A percentile compares a stretch with the other conserved stretches of the same genome.
Conservation (phyloP, 2,888 invertebrate genomes). For the Scaptomyza polygonia region DNA sequence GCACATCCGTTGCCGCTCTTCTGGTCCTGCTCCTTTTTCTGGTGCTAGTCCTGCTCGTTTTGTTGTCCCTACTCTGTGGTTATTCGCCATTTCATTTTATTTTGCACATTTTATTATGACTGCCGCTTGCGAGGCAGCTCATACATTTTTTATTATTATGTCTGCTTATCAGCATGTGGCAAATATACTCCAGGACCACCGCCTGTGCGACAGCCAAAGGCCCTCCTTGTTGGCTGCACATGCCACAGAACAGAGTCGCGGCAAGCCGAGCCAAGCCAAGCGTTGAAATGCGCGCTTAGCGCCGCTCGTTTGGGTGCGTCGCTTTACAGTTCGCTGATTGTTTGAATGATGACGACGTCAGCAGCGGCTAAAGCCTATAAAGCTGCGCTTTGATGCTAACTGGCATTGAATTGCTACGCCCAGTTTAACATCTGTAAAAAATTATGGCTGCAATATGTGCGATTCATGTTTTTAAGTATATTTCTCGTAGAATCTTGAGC, state of each 20-base stretch:
- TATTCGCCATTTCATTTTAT: constrained; percentile 75
- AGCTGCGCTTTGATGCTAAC: constrained; percentile 64
- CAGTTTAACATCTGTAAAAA: constrained; percentile 57
- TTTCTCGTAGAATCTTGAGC: not conserved
- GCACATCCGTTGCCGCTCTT: constrained; percentile 72
- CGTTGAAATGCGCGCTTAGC: constrained; percentile 77
- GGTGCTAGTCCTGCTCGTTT: constrained; percentile 12
- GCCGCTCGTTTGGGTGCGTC: constrained; percentile 71
- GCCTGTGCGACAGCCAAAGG: constrained; percentile 29
- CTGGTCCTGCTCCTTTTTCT: constrained; percentile 31
- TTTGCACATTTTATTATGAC: constrained; percentile 78
- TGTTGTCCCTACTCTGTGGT: constrained; percentile 49
- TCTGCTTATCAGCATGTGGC: constrained; percentile 78
- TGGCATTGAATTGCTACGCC: constrained; percentile 72
- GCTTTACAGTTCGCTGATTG: constrained; percentile 77
- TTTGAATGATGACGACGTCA: constrained; percentile 71
- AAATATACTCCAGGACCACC: constrained; percentile 71
- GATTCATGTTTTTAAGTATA: constrained; percentile 13
- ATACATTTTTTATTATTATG: constrained; percentile 78
- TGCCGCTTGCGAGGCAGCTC: constrained; percentile 67
- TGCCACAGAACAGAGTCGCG: constrained; percentile 13
- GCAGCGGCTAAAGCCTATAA: constrained; percentile 60
- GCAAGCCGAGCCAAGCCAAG: constrained; percentile 53
- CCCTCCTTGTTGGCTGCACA: constrained; percentile 10
- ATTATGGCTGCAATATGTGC: constrained; percentile 35